These are phyloP conservation scores for Leptopterna dolabrata DNA, from an alignment of 2,888 invertebrate genomes.

Conservation along the genomic window DNA sequence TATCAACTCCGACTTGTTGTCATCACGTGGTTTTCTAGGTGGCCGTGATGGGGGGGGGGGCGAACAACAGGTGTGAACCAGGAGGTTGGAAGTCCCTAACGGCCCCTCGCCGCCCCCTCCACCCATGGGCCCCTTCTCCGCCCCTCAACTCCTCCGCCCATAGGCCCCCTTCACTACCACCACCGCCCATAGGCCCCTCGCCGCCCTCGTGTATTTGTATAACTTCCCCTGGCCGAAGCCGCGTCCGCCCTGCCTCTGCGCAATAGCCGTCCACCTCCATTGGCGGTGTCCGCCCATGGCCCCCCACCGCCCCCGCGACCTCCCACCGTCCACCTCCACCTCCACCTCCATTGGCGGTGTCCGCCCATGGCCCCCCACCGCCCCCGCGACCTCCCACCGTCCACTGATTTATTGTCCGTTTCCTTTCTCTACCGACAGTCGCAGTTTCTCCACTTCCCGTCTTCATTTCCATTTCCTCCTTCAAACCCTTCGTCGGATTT, in stretches of 20 bases:
- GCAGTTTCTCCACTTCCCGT: background rate
- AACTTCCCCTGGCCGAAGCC: background rate
- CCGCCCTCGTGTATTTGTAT: constrained; percentile 12
- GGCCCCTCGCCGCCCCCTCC: too few relatives aligned
- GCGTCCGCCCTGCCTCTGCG: background rate
- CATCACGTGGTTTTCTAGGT: constrained; percentile 16
- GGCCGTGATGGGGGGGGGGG: too few relatives aligned
- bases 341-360: constrained; percentile 28
- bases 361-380: background rate
- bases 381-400: background rate
- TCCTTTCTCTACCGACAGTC: background rate
- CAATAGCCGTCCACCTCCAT: constrained; percentile 23
- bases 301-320: background rate
- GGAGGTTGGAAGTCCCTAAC: too few relatives aligned
- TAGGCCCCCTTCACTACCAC: too few relatives aligned
- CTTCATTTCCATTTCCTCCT: background rate
- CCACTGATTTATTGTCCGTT: background rate
- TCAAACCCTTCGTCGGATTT: background rate
- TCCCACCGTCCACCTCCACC: background rate
- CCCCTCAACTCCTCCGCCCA: too few relatives aligned
- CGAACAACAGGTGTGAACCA: constrained; percentile 16
- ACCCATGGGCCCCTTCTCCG: too few relatives aligned
- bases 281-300: constrained; percentile 20
- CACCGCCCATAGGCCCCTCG: too few relatives aligned
- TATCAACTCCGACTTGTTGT: too few relatives aligned